A percentile compares a stretch with the other conserved stretches of the same genome.
These are phyloP conservation scores for Pygathrix nemaeus DNA, from an alignment of 2,113 vertebrate species.

Conservation along the genomic window DNA sequence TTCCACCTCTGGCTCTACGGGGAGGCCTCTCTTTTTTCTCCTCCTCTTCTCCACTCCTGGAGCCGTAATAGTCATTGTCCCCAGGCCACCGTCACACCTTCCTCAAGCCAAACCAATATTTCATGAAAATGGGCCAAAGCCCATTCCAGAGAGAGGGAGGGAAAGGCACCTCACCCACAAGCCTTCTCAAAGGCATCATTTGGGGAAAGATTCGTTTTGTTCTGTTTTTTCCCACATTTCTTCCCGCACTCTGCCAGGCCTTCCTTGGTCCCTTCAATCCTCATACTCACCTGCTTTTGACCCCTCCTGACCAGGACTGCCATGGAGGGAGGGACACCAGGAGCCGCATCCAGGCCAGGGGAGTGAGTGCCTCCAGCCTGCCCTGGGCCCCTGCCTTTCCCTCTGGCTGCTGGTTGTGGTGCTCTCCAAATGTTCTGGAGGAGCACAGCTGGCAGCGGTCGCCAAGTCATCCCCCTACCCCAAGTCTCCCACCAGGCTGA, in stretches of 20 bases:
- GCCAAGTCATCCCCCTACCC: too few relatives aligned
- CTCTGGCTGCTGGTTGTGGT: background rate
- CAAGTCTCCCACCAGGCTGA: too few relatives aligned
- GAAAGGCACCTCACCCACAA: background rate
- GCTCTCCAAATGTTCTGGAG: background rate
- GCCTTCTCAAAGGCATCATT: background rate
- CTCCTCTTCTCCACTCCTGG: background rate
- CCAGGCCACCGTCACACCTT: accelerated
- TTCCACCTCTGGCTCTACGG: accelerated
- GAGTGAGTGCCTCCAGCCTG: background rate
- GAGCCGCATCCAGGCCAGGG: background rate
- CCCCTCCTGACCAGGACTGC: background rate
- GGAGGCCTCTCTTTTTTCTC: background rate
- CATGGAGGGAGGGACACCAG: background rate
- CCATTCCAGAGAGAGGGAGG: background rate
- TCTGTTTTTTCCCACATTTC: background rate
- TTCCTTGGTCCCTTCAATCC: background rate
- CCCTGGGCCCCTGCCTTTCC: background rate
- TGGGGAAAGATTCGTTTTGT: background rate
- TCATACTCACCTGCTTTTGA: background rate
- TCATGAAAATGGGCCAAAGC: background rate
- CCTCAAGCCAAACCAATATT: background rate
- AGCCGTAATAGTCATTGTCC: background rate
- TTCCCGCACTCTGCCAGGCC: accelerated
- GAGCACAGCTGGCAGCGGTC: background rate